phyloP scores from a whole-genome alignment of 2,888 invertebrate genomes.

The Acronicta aceris region DNA sequence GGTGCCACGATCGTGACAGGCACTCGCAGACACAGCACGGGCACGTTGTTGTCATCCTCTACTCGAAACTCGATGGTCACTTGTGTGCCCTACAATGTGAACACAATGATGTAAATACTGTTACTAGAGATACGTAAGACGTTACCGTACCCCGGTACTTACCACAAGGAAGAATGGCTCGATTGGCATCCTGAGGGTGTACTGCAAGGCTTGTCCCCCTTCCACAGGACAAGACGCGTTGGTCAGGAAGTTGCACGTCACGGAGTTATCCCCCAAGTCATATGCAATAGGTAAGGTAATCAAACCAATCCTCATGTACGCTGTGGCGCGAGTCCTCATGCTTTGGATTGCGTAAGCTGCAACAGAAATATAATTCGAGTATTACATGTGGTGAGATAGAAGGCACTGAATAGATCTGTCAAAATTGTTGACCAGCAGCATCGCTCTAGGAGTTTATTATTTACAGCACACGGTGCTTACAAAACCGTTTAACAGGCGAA shows the following conservation, averaged over 20 bases:
- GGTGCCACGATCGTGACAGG: background rate
- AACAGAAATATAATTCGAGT: slow-evolving; percentile 13
- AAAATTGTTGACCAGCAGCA: no score
- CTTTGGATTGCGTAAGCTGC: slow-evolving; percentile 59
- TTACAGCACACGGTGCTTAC: no score
- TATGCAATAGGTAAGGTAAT: slow-evolving; percentile 38
- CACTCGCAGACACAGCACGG: slow-evolving; percentile 7
- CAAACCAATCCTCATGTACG: slow-evolving; percentile 42
- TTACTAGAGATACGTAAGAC: no score
- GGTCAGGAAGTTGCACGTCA: slow-evolving; percentile 68
- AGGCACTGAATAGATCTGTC: no score
- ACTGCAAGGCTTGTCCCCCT: slow-evolving; percentile 24
- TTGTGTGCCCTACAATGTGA: slow-evolving; percentile 52
- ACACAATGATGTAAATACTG: background rate
- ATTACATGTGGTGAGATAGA: no score
- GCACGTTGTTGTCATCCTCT: slow-evolving; percentile 46
- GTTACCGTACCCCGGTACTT: no score
- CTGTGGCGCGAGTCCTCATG: slow-evolving; percentile 66
- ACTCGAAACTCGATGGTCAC: slow-evolving; percentile 62
- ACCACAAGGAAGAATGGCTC: slow-evolving; percentile 61
- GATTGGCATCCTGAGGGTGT: slow-evolving; percentile 63
- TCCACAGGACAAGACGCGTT: slow-evolving; percentile 63
- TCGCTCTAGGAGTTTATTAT: no score
- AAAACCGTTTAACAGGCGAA: no score
- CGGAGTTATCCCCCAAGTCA: slow-evolving; percentile 52